Conservation (phyloP, 2,113 vertebrate species). For the Tachuris rubrigastra region DNA sequence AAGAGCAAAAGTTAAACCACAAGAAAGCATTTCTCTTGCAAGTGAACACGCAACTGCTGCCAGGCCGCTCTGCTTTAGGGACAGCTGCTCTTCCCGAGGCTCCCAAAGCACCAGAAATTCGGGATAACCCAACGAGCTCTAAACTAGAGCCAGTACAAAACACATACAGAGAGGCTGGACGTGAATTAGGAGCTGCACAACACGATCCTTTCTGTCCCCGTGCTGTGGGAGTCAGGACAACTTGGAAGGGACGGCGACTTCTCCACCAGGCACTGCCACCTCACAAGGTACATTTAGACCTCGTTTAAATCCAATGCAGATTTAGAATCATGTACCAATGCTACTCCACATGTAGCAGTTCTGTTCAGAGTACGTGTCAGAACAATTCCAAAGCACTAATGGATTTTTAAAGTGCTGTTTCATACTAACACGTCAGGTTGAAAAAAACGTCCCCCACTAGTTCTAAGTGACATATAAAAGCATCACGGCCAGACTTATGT, state of each 20-base stretch:
- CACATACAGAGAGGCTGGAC: accelerated
- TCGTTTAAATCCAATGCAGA: neutral
- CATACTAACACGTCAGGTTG: neutral
- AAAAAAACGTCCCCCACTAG: neutral
- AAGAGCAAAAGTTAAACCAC: neutral
- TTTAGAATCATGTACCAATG: no score
- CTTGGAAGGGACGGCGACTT: neutral
- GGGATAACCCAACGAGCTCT: neutral
- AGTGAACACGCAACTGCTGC: neutral
- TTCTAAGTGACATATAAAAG: neutral
- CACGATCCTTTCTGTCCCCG: neutral
- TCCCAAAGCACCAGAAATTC: neutral
- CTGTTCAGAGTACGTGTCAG: neutral
- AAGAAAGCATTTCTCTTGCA: neutral
- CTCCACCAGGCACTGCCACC: neutral
- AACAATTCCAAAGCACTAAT: neutral
- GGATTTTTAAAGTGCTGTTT: neutral
- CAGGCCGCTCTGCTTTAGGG: neutral
- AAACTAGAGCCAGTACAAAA: neutral
- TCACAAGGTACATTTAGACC: neutral
- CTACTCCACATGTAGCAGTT: neutral
- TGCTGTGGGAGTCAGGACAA: neutral
- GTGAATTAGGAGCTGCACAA: neutral
- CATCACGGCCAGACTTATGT: neutral
- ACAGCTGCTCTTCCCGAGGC: neutral